Evolutionary conservation across 2,888 invertebrate species (phyloP).

Genomic region (Charanyca ferruginea): DNA sequence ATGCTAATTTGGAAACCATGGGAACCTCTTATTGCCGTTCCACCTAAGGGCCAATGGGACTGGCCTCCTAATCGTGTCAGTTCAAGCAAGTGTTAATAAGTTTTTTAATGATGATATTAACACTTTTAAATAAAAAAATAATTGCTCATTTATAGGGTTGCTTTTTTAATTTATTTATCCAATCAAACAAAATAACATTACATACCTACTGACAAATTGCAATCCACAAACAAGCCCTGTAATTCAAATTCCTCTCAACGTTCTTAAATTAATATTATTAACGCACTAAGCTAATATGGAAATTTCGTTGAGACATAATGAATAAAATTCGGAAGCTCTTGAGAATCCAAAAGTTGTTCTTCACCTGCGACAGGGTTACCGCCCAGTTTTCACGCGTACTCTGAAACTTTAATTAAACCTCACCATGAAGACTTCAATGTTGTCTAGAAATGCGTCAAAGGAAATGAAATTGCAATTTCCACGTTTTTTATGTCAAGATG

Average conservation of each 20-base stretch:
- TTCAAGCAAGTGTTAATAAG: neutral
- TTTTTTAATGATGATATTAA: neutral
- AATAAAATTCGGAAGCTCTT: slow-evolving; percentile 50
- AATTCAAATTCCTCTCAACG: slow-evolving; percentile 18
- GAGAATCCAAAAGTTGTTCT: slow-evolving; percentile 43
- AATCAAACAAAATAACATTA: too few species aligned
- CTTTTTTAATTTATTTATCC: too few species aligned
- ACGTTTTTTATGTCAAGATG: slow-evolving; percentile 37
- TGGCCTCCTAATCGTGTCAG: slow-evolving; percentile 94
- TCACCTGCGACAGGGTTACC: slow-evolving; percentile 41
- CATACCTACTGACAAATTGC: neutral
- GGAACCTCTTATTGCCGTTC: slow-evolving; percentile 95
- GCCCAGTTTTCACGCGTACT: slow-evolving; percentile 55
- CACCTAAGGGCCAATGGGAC: slow-evolving; percentile 97
- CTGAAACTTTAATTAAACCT: slow-evolving; percentile 69
- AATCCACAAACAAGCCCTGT: neutral
- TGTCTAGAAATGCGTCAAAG: slow-evolving; percentile 57
- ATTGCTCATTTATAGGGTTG: slow-evolving; percentile 12
- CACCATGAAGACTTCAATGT: slow-evolving; percentile 54
- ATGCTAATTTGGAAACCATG: slow-evolving; percentile 98
- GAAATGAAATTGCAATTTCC: slow-evolving; percentile 67
- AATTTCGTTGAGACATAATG: slow-evolving; percentile 41
- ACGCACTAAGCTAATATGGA: slow-evolving; percentile 33
- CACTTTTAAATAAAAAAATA: slow-evolving; percentile 22
- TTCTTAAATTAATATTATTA: slow-evolving; percentile 27